Evolutionary conservation across 2,888 invertebrate genomes (phyloP), one percentile per base, ranked within the genome.

Genomic region (Drosophila hamatofila): DNA sequence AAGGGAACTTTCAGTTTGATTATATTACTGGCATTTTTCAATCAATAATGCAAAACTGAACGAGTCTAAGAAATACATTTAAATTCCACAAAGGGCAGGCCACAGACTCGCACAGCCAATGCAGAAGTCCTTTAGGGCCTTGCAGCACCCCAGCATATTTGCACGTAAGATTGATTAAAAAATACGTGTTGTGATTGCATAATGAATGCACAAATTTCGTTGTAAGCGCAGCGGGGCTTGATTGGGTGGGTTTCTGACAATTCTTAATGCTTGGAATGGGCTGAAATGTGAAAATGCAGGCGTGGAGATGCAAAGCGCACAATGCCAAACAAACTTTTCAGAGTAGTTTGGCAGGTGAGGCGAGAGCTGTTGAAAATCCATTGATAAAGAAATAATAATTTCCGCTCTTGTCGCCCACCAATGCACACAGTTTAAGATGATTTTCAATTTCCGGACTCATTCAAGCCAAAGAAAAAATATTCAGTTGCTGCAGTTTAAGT

Each of bases 161-260:
- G 80, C 91, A 90, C 91, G 91, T 89, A 85, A 73, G 80, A 83
- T 86, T 91, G 89, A 90, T 90, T 91, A 90, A 88, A 84, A 85
- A 77, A 61, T 84, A 91, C 91, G 91, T 91, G 91, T 80, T 76
- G 70, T 69, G 83, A 81, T 88, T 90, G 81, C 80, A 82, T 85
- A 90, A 91, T 78, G 76, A 81, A 71, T 74, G 69, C 80, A 73
- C 51, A 75, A 71, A 66, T 44, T 51, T n/a, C 62, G 42, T 46
- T 69, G 54, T 49, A 66, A 59, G 42, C 41, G 27, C 16, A 44
- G 35, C 30, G 49, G 56, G 30, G 25, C 23, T 27, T 56, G 63
- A 71, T 64, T 71, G 63, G 54, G 42, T 71, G 63, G 54, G 42
- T 21, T 18, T 63, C 52, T 62, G 67, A 57, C 72, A 62, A 58